phyloP scores from a whole-genome alignment of 2,888 invertebrate species.

The Nephrotoma appendiculata region DNA sequence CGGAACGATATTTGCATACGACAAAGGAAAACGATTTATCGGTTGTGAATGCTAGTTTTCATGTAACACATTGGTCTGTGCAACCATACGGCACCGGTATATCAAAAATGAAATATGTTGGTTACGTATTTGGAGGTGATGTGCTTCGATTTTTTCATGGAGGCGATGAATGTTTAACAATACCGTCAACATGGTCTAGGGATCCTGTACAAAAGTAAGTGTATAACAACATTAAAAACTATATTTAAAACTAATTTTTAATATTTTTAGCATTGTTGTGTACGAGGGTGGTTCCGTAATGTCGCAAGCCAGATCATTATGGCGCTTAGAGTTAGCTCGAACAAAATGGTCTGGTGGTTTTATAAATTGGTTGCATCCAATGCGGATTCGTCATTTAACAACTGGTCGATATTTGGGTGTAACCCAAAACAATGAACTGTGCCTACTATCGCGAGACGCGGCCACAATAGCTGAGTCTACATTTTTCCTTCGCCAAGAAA shows the following conservation, averaged over 20 bases:
- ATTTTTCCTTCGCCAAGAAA: slow-evolving; percentile 90
- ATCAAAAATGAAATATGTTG: slow-evolving; percentile 93
- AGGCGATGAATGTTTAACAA: slow-evolving; percentile 97
- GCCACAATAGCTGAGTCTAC: slow-evolving; percentile 87
- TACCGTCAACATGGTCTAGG: slow-evolving; percentile 85
- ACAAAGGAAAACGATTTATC: slow-evolving; percentile 89
- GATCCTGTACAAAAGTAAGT: slow-evolving; percentile 70
- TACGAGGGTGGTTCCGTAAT: slow-evolving; percentile 98
- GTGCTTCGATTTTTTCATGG: slow-evolving; percentile 97
- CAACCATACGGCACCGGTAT: slow-evolving; percentile 95
- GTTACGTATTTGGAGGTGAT: slow-evolving; percentile 97
- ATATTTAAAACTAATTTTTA: no score
- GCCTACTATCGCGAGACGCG: slow-evolving; percentile 63
- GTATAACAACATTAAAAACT: background rate
- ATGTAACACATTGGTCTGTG: slow-evolving; percentile 99
- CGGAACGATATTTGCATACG: slow-evolving; percentile 98
- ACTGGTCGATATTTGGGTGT: slow-evolving; percentile 92
- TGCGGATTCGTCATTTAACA: slow-evolving; percentile 95
- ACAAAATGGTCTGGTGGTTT: slow-evolving; percentile 99
- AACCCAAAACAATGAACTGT: slow-evolving; percentile 82
- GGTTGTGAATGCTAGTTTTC: slow-evolving; percentile 97
- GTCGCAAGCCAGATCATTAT: slow-evolving; percentile 94
- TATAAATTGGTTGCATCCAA: slow-evolving; percentile 94
- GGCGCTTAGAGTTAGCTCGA: slow-evolving; percentile 90
- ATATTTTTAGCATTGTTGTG: slow-evolving; percentile 70